Base-by-base conservation (phyloP, 1,140 invertebrate species). In the Atopsyche davidsoni region DNA sequence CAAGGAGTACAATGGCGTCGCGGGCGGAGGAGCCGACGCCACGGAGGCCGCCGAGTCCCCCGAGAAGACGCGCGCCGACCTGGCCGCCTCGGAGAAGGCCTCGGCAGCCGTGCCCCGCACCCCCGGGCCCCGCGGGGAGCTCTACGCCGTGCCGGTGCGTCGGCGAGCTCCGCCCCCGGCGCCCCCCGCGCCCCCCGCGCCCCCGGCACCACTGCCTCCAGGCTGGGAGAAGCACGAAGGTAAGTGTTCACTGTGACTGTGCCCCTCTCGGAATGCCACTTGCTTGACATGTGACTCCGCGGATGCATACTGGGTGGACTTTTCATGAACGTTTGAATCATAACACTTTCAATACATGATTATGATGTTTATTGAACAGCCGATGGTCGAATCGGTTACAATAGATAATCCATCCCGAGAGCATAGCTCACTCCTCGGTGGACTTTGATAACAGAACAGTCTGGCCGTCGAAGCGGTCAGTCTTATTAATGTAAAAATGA, bases 171-270 rank as follows among this genome's bases (percentile, higher is more conserved):
- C 61, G 24, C 2, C n/a, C 22, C 21, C 22, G 55, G 38, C 38
- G 4, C 19, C 35, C 16, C 23, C 67, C 92, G 53, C 90, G 19
- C 39, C 24, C 17, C 21, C 60, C 59, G 60, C 14, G 6, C 24
- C n/a, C 21, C 22, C 51, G 34, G 32, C 10, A 34, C 16, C 25
- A 1, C 66, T 94, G 55, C 91, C 91, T 1, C 76, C 82, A 1
- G 92, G 92, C 2, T 95, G 92, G 92, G 90, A 95, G 70, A 88
- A 86, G 70, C 90, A 94, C 73, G 91, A 95, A 79, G 91, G 89
- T 90, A 66, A n/a, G 19, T 3, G 24, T 16, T 19, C 28, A 46
- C n/a, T 32, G 34, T 46, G 21, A 31, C 4, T 19, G n/a, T n/a
- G n/a, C n/a, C n/a, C n/a, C n/a, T n/a, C n/a, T n/a, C n/a, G n/a